These are phyloP conservation scores for Streptopelia turtur DNA, from an alignment of 2,797 vertebrate genomes.

Conservation along the genomic window DNA sequence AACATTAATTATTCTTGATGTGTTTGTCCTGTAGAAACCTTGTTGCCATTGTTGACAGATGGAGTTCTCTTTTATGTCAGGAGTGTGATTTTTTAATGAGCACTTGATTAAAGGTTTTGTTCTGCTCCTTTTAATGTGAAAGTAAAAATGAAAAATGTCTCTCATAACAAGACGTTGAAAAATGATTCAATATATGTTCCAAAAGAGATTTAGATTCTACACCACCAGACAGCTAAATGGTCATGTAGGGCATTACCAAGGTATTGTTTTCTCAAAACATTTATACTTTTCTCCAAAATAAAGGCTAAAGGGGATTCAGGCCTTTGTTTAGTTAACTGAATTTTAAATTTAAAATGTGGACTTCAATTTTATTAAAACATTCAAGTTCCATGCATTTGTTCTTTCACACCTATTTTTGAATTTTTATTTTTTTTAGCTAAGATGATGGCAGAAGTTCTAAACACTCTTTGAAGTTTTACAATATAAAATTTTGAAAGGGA, in stretches of 20 bases:
- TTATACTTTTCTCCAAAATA: neutral
- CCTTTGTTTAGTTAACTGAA: neutral
- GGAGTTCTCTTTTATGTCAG: constrained; percentile 32
- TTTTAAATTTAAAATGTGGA: neutral
- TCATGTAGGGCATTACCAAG: neutral
- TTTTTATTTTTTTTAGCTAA: neutral
- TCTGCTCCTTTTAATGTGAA: neutral
- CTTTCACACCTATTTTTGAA: neutral
- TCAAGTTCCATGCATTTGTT: neutral
- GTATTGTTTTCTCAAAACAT: neutral
- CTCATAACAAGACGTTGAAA: neutral
- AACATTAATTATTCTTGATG: constrained; percentile 55
- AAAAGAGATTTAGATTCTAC: neutral
- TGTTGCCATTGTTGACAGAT: constrained; percentile 52
- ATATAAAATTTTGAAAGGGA: neutral
- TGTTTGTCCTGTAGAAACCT: constrained; percentile 49
- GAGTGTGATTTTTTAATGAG: constrained; percentile 51
- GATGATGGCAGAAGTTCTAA: neutral
- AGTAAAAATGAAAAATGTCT: neutral
- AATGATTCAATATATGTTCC: neutral
- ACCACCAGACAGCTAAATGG: neutral
- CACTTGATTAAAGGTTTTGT: constrained; percentile 40
- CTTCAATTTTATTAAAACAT: neutral
- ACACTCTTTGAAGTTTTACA: neutral
- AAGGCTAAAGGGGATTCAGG: neutral